phyloP scores from a whole-genome alignment of 2,113 vertebrate species.

The Muntiacus muntjak region DNA sequence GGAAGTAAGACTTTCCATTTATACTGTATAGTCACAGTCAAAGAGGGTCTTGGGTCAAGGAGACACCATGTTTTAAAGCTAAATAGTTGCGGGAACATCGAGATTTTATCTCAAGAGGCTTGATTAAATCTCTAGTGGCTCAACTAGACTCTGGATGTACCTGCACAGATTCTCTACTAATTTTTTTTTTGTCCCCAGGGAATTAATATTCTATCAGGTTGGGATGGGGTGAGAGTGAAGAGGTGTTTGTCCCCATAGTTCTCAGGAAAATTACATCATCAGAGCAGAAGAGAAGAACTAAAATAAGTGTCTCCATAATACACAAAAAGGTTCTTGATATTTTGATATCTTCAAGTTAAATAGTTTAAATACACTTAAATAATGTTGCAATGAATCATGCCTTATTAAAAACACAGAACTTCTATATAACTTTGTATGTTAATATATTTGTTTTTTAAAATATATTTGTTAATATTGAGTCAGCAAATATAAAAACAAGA shows the following conservation, averaged over 20 bases:
- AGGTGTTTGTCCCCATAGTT: constrained; percentile 7
- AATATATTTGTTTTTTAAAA: not conserved
- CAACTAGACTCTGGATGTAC: constrained; percentile 45
- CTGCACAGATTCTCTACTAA: not conserved
- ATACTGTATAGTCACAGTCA: not conserved
- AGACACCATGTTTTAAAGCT: constrained; percentile 27
- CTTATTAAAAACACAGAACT: not conserved
- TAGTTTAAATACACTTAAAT: not conserved
- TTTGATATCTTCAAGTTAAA: constrained; percentile 3
- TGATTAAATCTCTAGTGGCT: constrained; percentile 53
- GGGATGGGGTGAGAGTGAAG: not conserved
- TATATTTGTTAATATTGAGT: not conserved
- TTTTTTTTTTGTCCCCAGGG: constrained; percentile 43
- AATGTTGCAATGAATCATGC: not conserved
- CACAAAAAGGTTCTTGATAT: not conserved
- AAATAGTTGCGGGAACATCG: constrained; percentile 53
- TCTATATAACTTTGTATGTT: not conserved
- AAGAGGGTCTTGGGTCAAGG: constrained; percentile 54
- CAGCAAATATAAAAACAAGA: not conserved
- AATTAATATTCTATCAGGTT: not conserved
- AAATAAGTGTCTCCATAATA: constrained; percentile 27
- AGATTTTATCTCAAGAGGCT: constrained; percentile 53
- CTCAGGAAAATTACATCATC: constrained; percentile 2
- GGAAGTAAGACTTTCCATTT: constrained; percentile 41
- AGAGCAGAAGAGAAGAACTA: not conserved